Evolutionary conservation across 2,113 vertebrate genomes (phyloP).

Genomic region (Stercorarius parasiticus): DNA sequence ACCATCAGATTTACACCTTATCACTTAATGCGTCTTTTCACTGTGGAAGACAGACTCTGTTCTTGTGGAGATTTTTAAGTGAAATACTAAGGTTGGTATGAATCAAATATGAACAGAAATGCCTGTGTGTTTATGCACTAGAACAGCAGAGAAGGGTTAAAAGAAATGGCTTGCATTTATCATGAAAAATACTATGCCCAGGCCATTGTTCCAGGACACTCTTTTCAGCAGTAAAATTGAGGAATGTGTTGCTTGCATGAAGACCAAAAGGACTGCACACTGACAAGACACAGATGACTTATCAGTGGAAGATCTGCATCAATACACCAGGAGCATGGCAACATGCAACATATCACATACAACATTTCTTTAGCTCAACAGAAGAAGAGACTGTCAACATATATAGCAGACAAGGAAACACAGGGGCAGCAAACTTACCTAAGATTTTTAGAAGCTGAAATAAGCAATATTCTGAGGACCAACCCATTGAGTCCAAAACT

Average conservation of each 20-base stretch:
- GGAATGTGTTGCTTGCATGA: neutral
- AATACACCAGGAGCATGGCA: neutral
- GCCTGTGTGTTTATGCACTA: neutral
- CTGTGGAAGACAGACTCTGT: neutral
- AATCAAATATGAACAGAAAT: neutral
- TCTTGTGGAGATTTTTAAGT: neutral
- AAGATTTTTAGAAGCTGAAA: neutral
- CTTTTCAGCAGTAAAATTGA: neutral
- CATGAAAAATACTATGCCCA: neutral
- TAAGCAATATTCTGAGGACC: neutral
- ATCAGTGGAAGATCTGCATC: neutral
- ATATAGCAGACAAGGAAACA: neutral
- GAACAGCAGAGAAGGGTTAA: neutral
- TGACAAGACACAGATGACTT: neutral
- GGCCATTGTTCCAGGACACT: neutral
- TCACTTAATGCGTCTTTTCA: neutral
- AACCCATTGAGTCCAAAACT: neutral
- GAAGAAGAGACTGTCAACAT: neutral
- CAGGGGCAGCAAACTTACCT: neutral
- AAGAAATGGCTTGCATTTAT: neutral
- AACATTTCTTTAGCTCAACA: neutral
- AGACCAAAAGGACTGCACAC: neutral
- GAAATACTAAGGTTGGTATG: accelerated
- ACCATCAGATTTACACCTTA: neutral
- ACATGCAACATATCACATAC: neutral